Conservation (phyloP, 2,797 vertebrate genomes). For the Poecilia gillii region DNA sequence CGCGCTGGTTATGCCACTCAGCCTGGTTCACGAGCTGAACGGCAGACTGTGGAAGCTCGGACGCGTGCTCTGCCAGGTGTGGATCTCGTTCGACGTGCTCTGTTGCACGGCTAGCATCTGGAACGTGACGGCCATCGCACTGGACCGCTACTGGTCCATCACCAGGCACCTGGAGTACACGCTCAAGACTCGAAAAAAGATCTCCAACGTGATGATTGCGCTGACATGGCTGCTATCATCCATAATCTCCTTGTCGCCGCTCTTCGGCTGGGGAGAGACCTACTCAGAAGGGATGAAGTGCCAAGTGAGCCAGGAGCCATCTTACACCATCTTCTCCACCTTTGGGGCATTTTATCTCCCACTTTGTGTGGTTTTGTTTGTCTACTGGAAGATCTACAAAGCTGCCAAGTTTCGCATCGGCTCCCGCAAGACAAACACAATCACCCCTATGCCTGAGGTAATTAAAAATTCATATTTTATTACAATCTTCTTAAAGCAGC, state of each 20-base stretch:
- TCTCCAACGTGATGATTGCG: slow-evolving; percentile 93
- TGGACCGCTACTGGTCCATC: slow-evolving; percentile 99
- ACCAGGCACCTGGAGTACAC: slow-evolving; percentile 95
- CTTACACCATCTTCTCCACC: slow-evolving; percentile 96
- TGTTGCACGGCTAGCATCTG: slow-evolving; percentile 99
- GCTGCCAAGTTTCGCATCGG: slow-evolving; percentile 93
- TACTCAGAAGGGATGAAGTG: slow-evolving; percentile 88
- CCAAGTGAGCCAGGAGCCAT: slow-evolving; percentile 93
- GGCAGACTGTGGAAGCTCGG: slow-evolving; percentile 92
- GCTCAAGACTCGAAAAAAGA: slow-evolving; percentile 86
- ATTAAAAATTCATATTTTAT: slow-evolving; percentile 45
- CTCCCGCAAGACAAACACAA: slow-evolving; percentile 89
- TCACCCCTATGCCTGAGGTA: slow-evolving; percentile 88
- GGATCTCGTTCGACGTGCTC: slow-evolving; percentile 95
- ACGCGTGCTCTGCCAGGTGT: slow-evolving; percentile 90
- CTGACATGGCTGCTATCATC: slow-evolving; percentile 94
- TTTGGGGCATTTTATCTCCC: slow-evolving; percentile 96
- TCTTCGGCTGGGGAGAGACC: slow-evolving; percentile 95
- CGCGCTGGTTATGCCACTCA: slow-evolving; percentile 94
- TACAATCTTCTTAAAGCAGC: background rate
- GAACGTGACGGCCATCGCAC: slow-evolving; percentile 95
- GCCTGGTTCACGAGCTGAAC: slow-evolving; percentile 90
- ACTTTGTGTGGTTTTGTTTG: slow-evolving; percentile 95
- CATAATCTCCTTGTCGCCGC: slow-evolving; percentile 91
- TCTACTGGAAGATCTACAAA: slow-evolving; percentile 98